Percentiles rank a stretch among this genome's conserved stretches.
Evolutionary conservation across 2,113 vertebrate genomes (phyloP).

Genomic region (Peromyscus leucopus): DNA sequence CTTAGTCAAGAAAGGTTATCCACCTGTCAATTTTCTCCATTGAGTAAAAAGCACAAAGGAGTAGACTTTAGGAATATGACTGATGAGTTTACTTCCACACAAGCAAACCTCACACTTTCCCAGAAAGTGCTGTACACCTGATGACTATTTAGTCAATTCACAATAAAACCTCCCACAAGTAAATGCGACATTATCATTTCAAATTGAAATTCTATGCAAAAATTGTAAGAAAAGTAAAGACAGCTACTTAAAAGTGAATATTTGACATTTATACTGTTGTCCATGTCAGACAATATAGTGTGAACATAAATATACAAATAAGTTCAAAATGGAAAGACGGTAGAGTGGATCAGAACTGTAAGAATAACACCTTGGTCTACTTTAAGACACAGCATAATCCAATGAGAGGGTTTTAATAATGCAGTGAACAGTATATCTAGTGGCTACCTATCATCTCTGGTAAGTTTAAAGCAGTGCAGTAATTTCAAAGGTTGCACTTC

Average conservation of each 20-base stretch:
- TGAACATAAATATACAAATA: not conserved
- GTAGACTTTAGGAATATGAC: not conserved
- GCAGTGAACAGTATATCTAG: not conserved
- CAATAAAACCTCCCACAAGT: not conserved
- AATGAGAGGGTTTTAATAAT: conserved; percentile 30
- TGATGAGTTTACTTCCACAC: not conserved
- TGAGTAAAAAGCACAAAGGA: not conserved
- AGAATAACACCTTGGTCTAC: not conserved
- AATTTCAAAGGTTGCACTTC: not conserved
- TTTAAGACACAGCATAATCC: conserved; percentile 4
- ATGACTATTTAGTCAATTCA: not conserved
- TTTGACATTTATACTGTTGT: not conserved
- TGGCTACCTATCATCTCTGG: not conserved
- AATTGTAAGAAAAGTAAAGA: not conserved
- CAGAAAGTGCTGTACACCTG: not conserved
- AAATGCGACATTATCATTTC: conserved; percentile 19
- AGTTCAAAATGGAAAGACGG: conserved; percentile 21
- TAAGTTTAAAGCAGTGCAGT: not conserved
- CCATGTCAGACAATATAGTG: not conserved
- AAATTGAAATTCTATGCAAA: conserved; percentile 42
- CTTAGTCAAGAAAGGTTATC: not conserved
- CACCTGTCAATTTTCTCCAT: not conserved
- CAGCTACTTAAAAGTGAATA: conserved; percentile 25
- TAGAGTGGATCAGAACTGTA: not conserved
- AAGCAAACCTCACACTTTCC: not conserved